Evolutionary conservation across 2,797 vertebrate genomes (phyloP), one percentile per base, ranked within the genome.

Genomic region (Schizopygopsis pylzovi): DNA sequence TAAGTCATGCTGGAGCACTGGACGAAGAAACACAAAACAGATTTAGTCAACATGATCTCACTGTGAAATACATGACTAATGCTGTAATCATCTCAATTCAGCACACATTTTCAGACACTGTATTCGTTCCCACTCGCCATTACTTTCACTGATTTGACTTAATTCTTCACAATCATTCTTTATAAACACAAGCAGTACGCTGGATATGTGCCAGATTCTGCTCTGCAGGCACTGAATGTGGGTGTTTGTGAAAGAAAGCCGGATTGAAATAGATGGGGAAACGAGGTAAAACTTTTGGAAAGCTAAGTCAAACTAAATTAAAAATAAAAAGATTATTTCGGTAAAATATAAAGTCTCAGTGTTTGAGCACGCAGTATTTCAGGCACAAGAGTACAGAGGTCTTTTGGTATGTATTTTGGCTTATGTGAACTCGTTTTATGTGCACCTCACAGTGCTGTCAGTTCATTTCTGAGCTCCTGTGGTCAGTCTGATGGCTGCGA

Each of bases 11-110:
- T 49, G 45, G 52, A 85, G 59, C 45, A 67, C 45, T 41, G 59
- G 12, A 76, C 77, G 72, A 76, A 78, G 83, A 85, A 78, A 79
- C 41, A 79, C 61, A 54, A 54, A 41, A 67, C 82, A 78, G 47
- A 67, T 77, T 84, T 54, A 45, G 63, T 49, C 83, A 84, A 78
- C 49, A 79, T 79, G 83, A 85, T 79, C 65, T 85, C 65, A 85
- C 67, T 79, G 63, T 37, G 75, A 85, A 78, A 85, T 79, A 7
- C 65, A 85, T 59, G 49, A 79, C 80, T 82, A 43, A 4, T 54
- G 22, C 49, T 59, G 76, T 59, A 70, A 84, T 79, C 39, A 79
- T 28, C 83, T 78, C 83, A 78, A 67, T 56, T 49, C 61, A 56
- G 75, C 75, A 33, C 49, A 54, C 61, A 68, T 68, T 68, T 83